These are phyloP conservation scores for Sphaerodactylus townsendi DNA, from an alignment of 2,113 vertebrate species.

Conservation along the genomic window DNA sequence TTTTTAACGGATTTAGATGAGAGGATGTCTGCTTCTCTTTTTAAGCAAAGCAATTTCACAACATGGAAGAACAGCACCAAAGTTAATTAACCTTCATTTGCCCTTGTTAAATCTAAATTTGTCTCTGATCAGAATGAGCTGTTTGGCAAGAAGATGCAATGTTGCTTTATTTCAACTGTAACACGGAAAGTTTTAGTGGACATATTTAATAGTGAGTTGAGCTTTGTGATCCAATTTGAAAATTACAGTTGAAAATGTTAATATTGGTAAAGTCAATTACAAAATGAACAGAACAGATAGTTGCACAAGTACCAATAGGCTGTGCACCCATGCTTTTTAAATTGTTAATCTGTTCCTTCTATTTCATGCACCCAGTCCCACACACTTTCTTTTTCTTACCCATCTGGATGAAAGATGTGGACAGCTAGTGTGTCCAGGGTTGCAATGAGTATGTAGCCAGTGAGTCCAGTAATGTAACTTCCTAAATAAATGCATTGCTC, in stretches of 20 bases:
- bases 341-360: background rate
- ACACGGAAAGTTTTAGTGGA: background rate
- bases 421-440: background rate
- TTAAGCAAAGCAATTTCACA: background rate
- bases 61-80: background rate
- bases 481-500: no score
- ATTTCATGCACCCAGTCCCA: background rate
- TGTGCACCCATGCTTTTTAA: background rate
- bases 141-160: background rate
- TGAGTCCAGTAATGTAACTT: no score
- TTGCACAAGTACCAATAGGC: background rate
- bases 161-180: background rate
- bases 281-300: background rate
- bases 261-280: background rate
- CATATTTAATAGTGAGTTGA: background rate
- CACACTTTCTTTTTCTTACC: background rate
- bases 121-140: background rate
- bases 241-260: background rate
- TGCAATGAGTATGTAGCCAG: no score
- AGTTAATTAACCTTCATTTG: background rate
- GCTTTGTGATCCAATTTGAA: background rate
- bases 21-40: background rate
- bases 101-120: slow-evolving; percentile 11
- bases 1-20: background rate
- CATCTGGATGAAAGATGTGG: background rate